phyloP scores from a whole-genome alignment of 2,113 vertebrate species.

The Anoura caudifer region DNA sequence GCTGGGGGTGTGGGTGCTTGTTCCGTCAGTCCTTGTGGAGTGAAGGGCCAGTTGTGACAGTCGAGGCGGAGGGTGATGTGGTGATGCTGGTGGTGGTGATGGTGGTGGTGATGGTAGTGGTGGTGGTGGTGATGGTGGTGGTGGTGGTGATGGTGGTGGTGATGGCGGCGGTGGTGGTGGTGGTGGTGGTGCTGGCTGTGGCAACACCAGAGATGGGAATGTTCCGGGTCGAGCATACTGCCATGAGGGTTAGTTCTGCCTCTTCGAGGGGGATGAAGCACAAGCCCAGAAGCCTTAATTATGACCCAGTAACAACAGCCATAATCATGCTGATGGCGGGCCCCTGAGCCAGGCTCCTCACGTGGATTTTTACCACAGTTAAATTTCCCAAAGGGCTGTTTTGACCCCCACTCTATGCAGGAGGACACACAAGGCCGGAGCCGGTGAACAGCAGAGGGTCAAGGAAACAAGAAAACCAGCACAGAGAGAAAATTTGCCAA shows the following conservation, averaged over 20 bases:
- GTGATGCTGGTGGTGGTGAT: accelerated
- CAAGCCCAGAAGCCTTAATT: not conserved
- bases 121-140: not conserved
- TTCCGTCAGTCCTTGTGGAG: not conserved
- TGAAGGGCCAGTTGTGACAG: not conserved
- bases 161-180: no score
- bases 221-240: not conserved
- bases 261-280: not conserved
- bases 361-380: not conserved
- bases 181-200: not conserved
- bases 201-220: not conserved
- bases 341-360: not conserved
- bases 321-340: not conserved
- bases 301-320: not conserved
- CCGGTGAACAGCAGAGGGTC: not conserved
- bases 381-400: not conserved
- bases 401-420: not conserved
- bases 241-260: not conserved
- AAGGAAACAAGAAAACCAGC: not conserved
- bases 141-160: not conserved
- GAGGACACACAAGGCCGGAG: not conserved
- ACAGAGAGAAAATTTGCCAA: not conserved
- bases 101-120: accelerated
- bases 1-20: not conserved
- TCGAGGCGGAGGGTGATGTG: no score